Conservation (phyloP, 2,797 vertebrate species). For the Pygocentrus nattereri region DNA sequence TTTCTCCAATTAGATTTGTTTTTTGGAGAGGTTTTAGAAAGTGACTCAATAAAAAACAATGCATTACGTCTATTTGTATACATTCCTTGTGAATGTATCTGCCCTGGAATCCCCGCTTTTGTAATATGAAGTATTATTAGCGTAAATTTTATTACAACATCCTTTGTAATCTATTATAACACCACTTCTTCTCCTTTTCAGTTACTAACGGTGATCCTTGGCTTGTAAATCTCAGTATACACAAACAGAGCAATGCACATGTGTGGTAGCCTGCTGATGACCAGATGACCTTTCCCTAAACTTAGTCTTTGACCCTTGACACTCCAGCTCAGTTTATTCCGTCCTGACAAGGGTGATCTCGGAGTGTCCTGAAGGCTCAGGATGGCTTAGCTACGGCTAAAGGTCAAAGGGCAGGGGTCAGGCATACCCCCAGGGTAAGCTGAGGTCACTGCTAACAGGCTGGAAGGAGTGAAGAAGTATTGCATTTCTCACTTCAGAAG, state of each 20-base stretch:
- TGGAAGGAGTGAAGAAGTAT: neutral
- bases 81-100: no score
- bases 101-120: no score
- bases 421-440: neutral
- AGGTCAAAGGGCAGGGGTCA: slow-evolving; percentile 20
- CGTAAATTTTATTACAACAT: no score
- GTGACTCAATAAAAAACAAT: no score
- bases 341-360: neutral
- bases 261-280: neutral
- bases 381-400: neutral
- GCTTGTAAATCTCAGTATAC: no score
- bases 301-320: slow-evolving; percentile 6
- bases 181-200: no score
- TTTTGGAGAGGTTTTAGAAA: no score
- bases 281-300: neutral
- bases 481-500: neutral
- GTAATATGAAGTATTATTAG: no score
- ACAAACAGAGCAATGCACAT: neutral
- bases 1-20: no score
- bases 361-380: neutral
- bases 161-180: no score
- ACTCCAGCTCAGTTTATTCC: neutral
- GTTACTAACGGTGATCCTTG: no score
- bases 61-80: no score
- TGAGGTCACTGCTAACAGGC: slow-evolving; percentile 1